phyloP scores from a whole-genome alignment of 2,113 vertebrate genomes.

The Paralichthys olivaceus region DNA sequence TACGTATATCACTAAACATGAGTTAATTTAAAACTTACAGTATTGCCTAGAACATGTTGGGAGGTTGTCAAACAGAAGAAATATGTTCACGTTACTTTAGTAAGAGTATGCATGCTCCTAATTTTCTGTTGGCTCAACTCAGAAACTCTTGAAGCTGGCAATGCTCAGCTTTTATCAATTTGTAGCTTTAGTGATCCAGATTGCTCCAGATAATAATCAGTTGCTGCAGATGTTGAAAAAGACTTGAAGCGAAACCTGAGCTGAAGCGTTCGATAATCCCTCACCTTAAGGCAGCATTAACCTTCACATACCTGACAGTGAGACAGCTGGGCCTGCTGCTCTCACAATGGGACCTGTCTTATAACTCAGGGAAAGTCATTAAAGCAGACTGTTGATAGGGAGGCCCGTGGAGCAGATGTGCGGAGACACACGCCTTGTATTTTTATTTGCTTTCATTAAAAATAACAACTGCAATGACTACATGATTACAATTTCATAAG shows the following conservation, averaged over 20 bases:
- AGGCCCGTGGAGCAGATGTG: slow-evolving; percentile 13
- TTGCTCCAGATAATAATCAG: not conserved
- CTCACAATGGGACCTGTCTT: slow-evolving; percentile 15
- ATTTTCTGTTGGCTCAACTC: no score
- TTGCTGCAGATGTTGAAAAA: slow-evolving; percentile 2
- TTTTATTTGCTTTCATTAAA: slow-evolving; percentile 3
- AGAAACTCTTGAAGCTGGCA: not conserved
- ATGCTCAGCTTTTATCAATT: not conserved
- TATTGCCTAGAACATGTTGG: no score
- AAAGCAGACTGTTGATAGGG: slow-evolving; percentile 27
- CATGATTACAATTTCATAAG: not conserved
- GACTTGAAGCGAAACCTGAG: slow-evolving; percentile 1
- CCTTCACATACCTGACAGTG: slow-evolving; percentile 34
- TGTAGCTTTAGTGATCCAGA: not conserved
- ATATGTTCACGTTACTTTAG: no score
- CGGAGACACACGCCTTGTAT: slow-evolving; percentile 8
- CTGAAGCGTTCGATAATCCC: slow-evolving; percentile 1
- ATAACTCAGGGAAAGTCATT: slow-evolving; percentile 26
- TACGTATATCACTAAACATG: no score
- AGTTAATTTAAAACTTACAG: no score
- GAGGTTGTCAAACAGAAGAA: no score
- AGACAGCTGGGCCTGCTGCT: slow-evolving; percentile 55
- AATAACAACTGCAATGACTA: not conserved
- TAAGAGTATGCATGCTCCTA: no score
- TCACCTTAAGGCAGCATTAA: slow-evolving; percentile 24